These are phyloP conservation scores for Holothuria leucospilota DNA, from an alignment of 53 echinoderm and acorn worm genomes.

Conservation along the genomic window DNA sequence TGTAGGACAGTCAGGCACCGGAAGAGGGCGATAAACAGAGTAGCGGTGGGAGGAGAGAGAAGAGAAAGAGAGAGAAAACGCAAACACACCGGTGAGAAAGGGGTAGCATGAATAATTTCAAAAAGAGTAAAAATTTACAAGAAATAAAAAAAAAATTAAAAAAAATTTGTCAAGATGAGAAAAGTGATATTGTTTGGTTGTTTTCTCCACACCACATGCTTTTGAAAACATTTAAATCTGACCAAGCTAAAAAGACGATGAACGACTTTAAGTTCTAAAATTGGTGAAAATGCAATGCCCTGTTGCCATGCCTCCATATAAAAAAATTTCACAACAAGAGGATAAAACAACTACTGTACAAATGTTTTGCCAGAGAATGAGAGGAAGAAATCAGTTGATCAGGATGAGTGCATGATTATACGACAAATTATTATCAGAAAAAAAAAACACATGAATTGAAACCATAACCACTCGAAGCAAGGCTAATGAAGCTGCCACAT, in stretches of 20 bases:
- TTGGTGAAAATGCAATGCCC: neutral
- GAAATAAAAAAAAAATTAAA: constrained; percentile 36
- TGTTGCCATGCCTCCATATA: constrained; percentile 17
- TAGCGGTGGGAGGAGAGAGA: constrained; percentile 63
- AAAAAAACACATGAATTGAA: constrained; percentile 25
- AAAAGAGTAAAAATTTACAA: constrained; percentile 33
- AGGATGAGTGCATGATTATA: constrained; percentile 50
- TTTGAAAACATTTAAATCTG: constrained; percentile 26
- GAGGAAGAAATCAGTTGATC: constrained; percentile 22
- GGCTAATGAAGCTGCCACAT: constrained; percentile 40
- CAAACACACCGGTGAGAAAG: constrained; percentile 58
- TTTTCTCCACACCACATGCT: constrained; percentile 49
- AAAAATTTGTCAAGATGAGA: constrained; percentile 41
- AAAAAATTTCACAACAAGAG: neutral
- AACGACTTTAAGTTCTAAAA: neutral
- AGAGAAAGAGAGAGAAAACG: constrained; percentile 67
- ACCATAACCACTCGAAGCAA: constrained; percentile 42
- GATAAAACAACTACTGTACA: constrained; percentile 20
- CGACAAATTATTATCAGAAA: constrained; percentile 9
- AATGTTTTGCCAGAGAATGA: constrained; percentile 17
- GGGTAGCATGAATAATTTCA: constrained; percentile 61
- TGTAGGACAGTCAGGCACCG: constrained; percentile 28
- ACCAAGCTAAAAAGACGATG: constrained; percentile 20
- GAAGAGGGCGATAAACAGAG: constrained; percentile 63
- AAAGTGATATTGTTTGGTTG: constrained; percentile 1